Evolutionary conservation across 2,888 invertebrate species (phyloP), one percentile per base, ranked within the genome.

Genomic region (Rhorus exstirpatorius): DNA sequence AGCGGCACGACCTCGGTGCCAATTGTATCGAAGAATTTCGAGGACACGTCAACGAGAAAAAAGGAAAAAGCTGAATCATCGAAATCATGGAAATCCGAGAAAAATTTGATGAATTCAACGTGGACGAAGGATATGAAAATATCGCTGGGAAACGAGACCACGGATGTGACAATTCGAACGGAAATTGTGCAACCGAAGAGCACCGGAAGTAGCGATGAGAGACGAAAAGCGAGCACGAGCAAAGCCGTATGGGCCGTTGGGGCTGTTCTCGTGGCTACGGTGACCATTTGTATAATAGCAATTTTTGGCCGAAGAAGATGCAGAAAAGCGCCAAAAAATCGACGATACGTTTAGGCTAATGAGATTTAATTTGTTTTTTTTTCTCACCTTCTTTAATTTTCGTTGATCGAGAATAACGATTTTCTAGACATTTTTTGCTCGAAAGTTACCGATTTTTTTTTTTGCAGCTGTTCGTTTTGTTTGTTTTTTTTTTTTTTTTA

Each of bases 281-380:
- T 92, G n/a, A 60, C 87, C 14, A 90, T 92, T 77, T 91, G 91
- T 81, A 81, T 91, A 41, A 88, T 92, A 35, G 91, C 90, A 8
- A 91, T 92, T 76, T 92, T 92, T 60, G 90, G 92, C 8, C 87
- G 89, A 70, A 87, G 87, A 84, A 87, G 92, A 84, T 92, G 92
- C 86, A 87, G 88, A 46, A 90, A 89, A 86, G 88, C 89, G 38
- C 92, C 92, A 88, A 92, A 92, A 88, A 92, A 92, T 87, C 89
- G 92, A 78, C 87, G 92, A 82, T 92, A 92, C 81, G 91, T 92
- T 60, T 92, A 87, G 58, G 61, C 35, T 14, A 49, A 14, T 60
- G 19, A 44, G 14, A 26, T 41, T 24, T 14, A 12, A 44, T 12
- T n/a, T n/a, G 7, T 12, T n/a, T 26, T 35, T 31, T 35, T 2